Conservation (phyloP, 2,888 invertebrate species). For the Aphodius granarius region DNA sequence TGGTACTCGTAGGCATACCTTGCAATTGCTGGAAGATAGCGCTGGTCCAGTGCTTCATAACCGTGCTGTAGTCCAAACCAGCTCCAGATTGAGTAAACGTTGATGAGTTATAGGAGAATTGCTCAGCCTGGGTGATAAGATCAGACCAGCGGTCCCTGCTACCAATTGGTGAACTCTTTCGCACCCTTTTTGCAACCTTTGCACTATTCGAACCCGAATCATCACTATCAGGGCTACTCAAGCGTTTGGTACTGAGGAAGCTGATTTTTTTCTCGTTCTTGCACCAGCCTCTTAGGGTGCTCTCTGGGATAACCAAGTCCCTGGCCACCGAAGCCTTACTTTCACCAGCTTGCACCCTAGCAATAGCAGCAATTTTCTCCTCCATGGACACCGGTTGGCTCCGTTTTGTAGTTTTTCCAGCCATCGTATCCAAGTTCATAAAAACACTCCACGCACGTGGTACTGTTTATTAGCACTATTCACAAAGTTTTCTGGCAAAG, state of each 20-base stretch:
- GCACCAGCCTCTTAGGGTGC: constrained; percentile 85
- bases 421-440: neutral
- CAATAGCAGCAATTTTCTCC: constrained; percentile 81
- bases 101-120: neutral
- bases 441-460: neutral
- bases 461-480: neutral
- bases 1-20: neutral
- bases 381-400: neutral
- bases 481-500: neutral
- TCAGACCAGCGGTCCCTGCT: neutral
- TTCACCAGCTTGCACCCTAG: constrained; percentile 81
- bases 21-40: neutral
- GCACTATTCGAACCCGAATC: constrained; percentile 49
- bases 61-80: neutral
- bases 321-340: constrained; percentile 84
- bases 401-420: neutral
- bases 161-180: neutral
- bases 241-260: constrained; percentile 63
- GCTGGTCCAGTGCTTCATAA: neutral
- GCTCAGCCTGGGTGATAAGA: neutral
- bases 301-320: constrained; percentile 84
- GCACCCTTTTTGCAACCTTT: neutral
- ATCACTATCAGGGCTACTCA: constrained; percentile 72
- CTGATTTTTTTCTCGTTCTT: constrained; percentile 80
- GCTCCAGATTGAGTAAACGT: neutral